These are phyloP conservation scores for Clivina fossor DNA, from an alignment of 2,888 invertebrate species.

Conservation along the genomic window DNA sequence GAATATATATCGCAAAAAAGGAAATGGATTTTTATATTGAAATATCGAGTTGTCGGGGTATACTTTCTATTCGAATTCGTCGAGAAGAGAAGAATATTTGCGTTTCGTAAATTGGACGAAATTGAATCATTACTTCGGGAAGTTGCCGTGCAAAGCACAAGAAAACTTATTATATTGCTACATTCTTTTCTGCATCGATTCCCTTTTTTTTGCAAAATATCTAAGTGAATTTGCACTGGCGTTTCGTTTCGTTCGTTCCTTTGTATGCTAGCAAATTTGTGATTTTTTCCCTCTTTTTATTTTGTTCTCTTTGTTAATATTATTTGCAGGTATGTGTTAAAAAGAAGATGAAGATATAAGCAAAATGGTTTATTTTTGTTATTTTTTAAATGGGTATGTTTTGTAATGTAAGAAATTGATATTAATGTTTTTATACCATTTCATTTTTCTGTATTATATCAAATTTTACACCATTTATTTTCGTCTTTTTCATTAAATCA, in stretches of 20 bases:
- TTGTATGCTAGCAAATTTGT: not conserved
- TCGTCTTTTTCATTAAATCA: too few species aligned
- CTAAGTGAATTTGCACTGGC: conserved; percentile 2
- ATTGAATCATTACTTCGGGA: conserved; percentile 20
- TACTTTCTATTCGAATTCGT: conserved; percentile 1
- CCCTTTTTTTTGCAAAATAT: conserved; percentile 17
- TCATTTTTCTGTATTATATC: too few species aligned
- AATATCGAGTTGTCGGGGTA: not conserved
- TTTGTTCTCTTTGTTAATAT: too few species aligned
- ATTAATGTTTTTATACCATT: too few species aligned
- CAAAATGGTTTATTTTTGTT: too few species aligned
- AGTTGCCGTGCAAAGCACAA: conserved; percentile 2
- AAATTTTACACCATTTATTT: too few species aligned
- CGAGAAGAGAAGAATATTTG: conserved; percentile 10
- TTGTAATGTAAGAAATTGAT: too few species aligned
- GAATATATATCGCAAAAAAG: too few species aligned
- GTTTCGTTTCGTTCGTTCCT: not conserved
- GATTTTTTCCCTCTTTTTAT: too few species aligned
- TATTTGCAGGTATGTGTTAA: too few species aligned
- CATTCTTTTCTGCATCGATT: conserved; percentile 17
- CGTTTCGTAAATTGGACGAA: conserved; percentile 17
- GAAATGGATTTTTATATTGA: conserved; percentile 15
- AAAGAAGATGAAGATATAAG: too few species aligned
- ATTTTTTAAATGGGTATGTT: too few species aligned
- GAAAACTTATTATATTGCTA: conserved; percentile 19